phyloP scores from a whole-genome alignment of 2,113 vertebrate species.

The Grantiella picta region DNA sequence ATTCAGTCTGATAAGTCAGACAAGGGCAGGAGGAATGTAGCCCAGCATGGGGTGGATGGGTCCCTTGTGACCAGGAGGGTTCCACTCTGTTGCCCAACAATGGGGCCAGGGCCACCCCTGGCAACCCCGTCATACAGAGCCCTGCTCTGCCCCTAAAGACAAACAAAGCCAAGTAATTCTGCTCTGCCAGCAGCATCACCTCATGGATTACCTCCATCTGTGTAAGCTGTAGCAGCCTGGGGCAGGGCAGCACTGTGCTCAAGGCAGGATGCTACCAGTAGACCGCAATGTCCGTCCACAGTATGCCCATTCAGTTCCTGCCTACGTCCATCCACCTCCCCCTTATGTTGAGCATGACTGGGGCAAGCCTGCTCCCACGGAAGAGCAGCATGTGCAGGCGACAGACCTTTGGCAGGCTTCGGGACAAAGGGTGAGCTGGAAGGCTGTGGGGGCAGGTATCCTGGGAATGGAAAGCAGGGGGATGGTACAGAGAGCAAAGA shows the following conservation, averaged over 20 bases:
- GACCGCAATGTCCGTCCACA: rapidly evolving
- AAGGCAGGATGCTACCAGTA: rapidly evolving
- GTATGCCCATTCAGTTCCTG: rapidly evolving
- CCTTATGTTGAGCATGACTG: neutral
- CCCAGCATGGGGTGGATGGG: rapidly evolving
- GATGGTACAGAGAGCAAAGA: neutral
- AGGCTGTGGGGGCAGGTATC: neutral
- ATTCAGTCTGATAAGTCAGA: neutral
- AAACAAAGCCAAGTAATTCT: neutral
- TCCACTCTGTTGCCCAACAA: neutral
- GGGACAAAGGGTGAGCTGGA: neutral
- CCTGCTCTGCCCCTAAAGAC: neutral
- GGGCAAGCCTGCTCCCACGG: rapidly evolving
- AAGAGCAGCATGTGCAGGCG: neutral
- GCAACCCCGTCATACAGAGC: neutral
- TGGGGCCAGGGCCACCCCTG: rapidly evolving
- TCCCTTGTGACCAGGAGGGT: rapidly evolving
- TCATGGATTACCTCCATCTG: rapidly evolving
- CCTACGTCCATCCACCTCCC: neutral
- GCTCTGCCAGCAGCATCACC: neutral
- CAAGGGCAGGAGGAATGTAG: neutral
- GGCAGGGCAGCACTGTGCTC: rapidly evolving
- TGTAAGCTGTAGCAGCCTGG: neutral
- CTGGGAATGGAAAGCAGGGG: rapidly evolving
- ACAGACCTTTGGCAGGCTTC: neutral